Evolutionary conservation across 2,888 invertebrate species (phyloP), one percentile per base, ranked within the genome.

Genomic region (Euplagia quadripunctaria): DNA sequence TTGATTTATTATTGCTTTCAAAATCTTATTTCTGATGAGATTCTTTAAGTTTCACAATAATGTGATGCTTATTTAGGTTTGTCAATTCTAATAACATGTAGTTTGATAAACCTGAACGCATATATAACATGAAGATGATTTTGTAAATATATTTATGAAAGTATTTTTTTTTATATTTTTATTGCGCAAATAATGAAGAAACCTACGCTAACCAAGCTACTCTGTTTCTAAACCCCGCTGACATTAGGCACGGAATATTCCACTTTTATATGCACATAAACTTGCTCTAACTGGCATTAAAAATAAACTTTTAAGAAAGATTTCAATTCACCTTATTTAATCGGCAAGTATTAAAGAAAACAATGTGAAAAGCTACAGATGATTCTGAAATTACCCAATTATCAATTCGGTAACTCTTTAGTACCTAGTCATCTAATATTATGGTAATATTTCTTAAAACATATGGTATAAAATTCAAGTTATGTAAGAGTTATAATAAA

Each of bases 401-500:
- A 51, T 51, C 31, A 66, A 41, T 68, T 55, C 55, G 43, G 41
- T 43, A 68, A 43, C 43, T 68, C 43, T 31, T 61, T 61, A 69
- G 31, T 31, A 31, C 31, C 46, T 11, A 49, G 49, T 66, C 46
- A 3, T 8, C 31, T 74, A 64, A 75, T 74, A 74, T 63, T 43
- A 73, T 77, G 70, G 75, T 66, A 76, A 69, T 68, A 20, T 68
- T 68, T 46, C 49, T 16, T 58, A 68, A 43, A 58, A n/a, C 61
- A 49, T 31, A 64, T 41, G 31, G 51, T 64, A 58, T 72, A 73
- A 74, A 77, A 76, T 73, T 70, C 66, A 70, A 71, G 71, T 85
- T 81, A 85, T 81, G 76, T 84, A 86, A 86, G 72, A 78, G 77
- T 78, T 78, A 77, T 74, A 84, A 74, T 82, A 78, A 74, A 84